Conservation (phyloP, 1,140 invertebrate genomes). For the Aradophagus sp. region DNA sequence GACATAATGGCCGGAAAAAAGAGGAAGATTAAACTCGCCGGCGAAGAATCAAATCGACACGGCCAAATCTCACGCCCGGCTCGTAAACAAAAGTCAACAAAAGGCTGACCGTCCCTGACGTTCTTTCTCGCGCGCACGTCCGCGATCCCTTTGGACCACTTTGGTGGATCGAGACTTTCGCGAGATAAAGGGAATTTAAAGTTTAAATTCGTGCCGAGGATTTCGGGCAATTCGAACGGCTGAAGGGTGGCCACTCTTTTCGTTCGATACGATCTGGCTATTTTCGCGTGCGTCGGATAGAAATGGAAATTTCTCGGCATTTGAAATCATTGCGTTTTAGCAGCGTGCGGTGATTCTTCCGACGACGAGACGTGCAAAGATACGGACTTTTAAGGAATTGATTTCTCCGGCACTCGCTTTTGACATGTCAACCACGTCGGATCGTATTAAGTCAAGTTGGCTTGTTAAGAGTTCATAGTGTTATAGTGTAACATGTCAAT, state of each 20-base stretch:
- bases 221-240: conserved; percentile 54
- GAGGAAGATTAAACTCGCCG: conserved; percentile 34
- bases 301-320: conserved; percentile 61
- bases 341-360: conserved; percentile 5
- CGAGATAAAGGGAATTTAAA: conserved; percentile 73
- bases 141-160: conserved; percentile 64
- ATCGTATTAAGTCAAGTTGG: too few species aligned
- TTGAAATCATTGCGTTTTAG: conserved; percentile 14
- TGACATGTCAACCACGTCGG: too few species aligned
- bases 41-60: conserved; percentile 66
- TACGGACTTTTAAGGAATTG: too few species aligned
- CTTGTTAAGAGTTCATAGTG: too few species aligned
- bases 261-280: conserved; percentile 67
- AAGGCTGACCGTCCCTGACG: conserved; percentile 67
- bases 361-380: too few species aligned
- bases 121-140: conserved; percentile 57
- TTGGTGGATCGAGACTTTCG: conserved; percentile 61
- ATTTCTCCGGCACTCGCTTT: too few species aligned
- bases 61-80: conserved; percentile 68
- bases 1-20: conserved; percentile 1
- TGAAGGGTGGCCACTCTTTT: conserved; percentile 61
- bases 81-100: conserved; percentile 74
- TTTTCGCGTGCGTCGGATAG: conserved; percentile 51
- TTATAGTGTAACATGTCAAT: too few species aligned
- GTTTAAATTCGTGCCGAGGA: conserved; percentile 68